A percentile compares a stretch with the other conserved stretches of the same genome.
Evolutionary conservation across 2,888 invertebrate species (phyloP).

Genomic region (Entomobrya multifasciata): DNA sequence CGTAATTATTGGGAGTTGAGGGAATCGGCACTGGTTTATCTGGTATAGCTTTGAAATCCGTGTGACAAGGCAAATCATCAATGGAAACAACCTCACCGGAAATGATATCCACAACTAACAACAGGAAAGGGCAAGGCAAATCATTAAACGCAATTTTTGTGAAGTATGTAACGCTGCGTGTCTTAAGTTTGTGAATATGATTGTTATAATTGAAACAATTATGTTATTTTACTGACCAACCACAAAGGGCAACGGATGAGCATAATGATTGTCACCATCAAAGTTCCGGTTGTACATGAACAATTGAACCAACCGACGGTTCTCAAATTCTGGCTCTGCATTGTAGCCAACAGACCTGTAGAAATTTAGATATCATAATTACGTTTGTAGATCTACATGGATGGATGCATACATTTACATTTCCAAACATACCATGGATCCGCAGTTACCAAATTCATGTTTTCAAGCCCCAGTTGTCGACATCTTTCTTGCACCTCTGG

Average conservation of each 20-base stretch:
- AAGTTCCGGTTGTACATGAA: constrained; percentile 77
- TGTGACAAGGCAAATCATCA: constrained; percentile 74
- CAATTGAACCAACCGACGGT: constrained; percentile 73
- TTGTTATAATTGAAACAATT: too few relatives aligned
- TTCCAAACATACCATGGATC: constrained; percentile 76
- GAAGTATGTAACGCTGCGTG: too few relatives aligned
- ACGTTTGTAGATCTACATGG: not conserved
- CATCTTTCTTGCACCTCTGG: constrained; percentile 68
- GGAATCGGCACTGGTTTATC: constrained; percentile 64
- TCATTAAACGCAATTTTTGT: too few relatives aligned
- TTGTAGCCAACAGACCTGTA: constrained; percentile 76
- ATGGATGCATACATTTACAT: too few relatives aligned
- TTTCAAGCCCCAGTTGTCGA: constrained; percentile 61
- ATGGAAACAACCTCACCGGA: constrained; percentile 72
- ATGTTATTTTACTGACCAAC: constrained; percentile 69
- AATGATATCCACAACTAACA: constrained; percentile 76
- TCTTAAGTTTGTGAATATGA: too few relatives aligned
- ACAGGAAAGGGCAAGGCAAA: too few relatives aligned
- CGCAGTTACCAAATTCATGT: constrained; percentile 75
- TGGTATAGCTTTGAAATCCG: constrained; percentile 61
- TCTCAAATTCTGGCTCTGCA: constrained; percentile 75
- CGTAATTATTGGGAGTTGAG: constrained; percentile 69
- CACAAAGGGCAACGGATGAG: constrained; percentile 76
- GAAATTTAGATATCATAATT: not conserved
- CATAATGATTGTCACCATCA: constrained; percentile 77